Evolutionary conservation across 2,888 invertebrate genomes (phyloP), one percentile per base, ranked within the genome.

Genomic region (Hypolimnas misippus): DNA sequence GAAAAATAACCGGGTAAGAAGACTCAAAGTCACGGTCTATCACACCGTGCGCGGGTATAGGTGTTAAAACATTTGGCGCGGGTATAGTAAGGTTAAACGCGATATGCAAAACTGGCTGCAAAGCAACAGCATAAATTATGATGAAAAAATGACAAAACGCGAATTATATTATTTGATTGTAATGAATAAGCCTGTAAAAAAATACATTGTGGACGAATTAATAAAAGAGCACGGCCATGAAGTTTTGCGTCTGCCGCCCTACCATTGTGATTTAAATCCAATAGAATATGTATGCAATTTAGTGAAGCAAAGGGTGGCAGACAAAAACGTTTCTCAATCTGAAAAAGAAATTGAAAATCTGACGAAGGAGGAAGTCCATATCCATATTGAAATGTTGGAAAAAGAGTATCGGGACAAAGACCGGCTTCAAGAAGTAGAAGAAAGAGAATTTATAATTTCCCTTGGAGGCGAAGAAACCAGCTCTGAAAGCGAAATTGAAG

Each of bases 231-330:
- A 25, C 25, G 25, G 25, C 25, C 25, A 25, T 25, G 25, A 25
- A 25, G 25, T 25, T 25, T 25, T 25, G 25, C 25, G 25, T 25
- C 25, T 25, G 25, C 25, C 25, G 25, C 25, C 25, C 25, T 25
- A 25, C 25, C 25, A 25, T 25, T 25, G 25, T 25, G 25, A 25
- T 25, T 25, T 25, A 25, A 25, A 64, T 53, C 57, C 51, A 8
- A 67, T 67, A n/a, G 60, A 62, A 64, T 73, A 73, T 14, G 68
- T 73, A 5, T 73, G 73, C 70, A 73, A 73, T 63, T 53, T 73
- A 29, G 55, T 73, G 2, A 73, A 74, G 21, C 73, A 71, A 65
- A 70, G 71, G 62, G 72, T 75, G 66, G 72, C 73, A 63, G 74
- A 73, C 21, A 73, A 75, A 73, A 74, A 76, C 44, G 21, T 75